A percentile compares a stretch with the other conserved stretches of the same genome.
phyloP scores from a whole-genome alignment of 2,113 vertebrate species.

The Tetrao urogallus region DNA sequence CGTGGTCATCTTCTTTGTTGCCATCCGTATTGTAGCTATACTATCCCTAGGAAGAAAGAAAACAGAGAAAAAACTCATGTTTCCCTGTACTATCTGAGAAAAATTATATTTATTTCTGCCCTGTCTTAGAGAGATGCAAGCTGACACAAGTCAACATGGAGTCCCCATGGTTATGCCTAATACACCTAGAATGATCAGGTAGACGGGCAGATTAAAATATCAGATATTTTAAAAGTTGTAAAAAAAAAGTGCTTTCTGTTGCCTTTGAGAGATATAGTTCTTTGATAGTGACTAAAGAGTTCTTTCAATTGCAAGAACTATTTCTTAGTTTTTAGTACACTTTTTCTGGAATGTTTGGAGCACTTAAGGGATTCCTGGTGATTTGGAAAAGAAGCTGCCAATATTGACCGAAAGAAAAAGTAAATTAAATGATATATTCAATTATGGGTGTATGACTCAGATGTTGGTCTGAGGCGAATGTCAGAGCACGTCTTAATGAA shows the following conservation, averaged over 20 bases:
- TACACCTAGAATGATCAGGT: not conserved
- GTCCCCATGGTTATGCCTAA: not conserved
- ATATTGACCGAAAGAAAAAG: not conserved
- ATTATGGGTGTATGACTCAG: not conserved
- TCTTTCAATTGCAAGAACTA: not conserved
- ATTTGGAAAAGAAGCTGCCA: not conserved
- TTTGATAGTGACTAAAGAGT: not conserved
- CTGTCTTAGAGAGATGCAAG: not conserved
- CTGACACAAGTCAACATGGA: not conserved
- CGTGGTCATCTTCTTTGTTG: slow-evolving; percentile 44
- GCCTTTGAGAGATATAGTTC: not conserved
- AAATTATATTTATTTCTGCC: not conserved
- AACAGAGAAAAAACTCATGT: not conserved
- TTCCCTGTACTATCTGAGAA: not conserved
- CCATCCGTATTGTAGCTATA: not conserved
- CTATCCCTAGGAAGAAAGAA: slow-evolving; percentile 22
- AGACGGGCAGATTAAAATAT: not conserved
- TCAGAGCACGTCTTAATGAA: not conserved
- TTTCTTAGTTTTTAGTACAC: not conserved
- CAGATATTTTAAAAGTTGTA: not conserved
- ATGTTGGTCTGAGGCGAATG: not conserved
- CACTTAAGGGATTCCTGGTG: not conserved
- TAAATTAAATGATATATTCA: not conserved
- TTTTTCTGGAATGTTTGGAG: not conserved
- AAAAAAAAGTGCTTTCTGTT: not conserved